phyloP scores from a whole-genome alignment of 2,113 vertebrate genomes.

The Pelobates fuscus region DNA sequence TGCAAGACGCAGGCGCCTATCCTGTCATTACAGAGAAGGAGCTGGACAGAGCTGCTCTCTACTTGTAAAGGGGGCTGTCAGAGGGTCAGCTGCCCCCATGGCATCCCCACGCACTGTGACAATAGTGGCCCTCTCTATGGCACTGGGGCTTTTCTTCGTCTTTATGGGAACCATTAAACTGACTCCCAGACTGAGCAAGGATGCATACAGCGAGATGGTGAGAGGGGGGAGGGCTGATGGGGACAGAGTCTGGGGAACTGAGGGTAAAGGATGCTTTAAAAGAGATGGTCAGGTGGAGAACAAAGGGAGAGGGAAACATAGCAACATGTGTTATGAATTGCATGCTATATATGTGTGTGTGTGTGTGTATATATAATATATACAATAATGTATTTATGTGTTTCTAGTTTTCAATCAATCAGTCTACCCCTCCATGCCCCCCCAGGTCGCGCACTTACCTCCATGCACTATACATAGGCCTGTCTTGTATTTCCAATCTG shows the following conservation, averaged over 20 bases:
- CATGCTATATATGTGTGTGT: too few relatives aligned
- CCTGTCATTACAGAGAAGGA: neutral
- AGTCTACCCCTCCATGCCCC: too few relatives aligned
- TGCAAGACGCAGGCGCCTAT: neutral
- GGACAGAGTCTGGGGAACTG: conserved; percentile 8
- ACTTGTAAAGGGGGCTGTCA: conserved; percentile 40
- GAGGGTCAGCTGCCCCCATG: conserved; percentile 68
- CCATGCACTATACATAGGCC: too few relatives aligned
- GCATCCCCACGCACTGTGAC: conserved; percentile 91
- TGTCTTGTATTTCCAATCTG: too few relatives aligned
- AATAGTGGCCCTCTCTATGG: conserved; percentile 89
- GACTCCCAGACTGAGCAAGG: conserved; percentile 93
- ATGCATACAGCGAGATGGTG: conserved; percentile 97
- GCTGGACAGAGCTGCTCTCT: neutral
- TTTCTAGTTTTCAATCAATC: too few relatives aligned
- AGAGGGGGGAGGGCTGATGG: conserved; percentile 62
- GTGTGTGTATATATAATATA: too few relatives aligned
- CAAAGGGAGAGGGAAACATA: neutral
- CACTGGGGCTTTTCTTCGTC: conserved; percentile 92
- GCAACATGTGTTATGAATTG: neutral
- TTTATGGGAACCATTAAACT: conserved; percentile 98
- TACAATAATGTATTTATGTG: too few relatives aligned
- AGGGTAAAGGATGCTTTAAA: neutral
- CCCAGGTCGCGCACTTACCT: too few relatives aligned
- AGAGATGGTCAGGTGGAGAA: neutral